Conservation (phyloP, 1,140 invertebrate species). For the Sarcophaga bullata region DNA sequence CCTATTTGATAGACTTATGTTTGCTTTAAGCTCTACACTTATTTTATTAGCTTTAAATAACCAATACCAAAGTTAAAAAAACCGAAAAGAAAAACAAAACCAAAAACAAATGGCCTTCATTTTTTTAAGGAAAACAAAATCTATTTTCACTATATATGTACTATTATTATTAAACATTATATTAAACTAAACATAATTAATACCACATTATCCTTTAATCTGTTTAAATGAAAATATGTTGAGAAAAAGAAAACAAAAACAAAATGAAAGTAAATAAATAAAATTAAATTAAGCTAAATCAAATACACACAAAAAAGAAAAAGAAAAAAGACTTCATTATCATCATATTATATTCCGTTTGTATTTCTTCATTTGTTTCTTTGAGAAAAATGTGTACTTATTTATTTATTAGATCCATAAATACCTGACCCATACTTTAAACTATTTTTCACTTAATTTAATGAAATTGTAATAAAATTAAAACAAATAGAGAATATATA, state of each 20-base stretch:
- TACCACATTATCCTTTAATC: neutral
- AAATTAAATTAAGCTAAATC: neutral
- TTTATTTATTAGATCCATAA: too few species aligned
- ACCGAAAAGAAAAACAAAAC: neutral
- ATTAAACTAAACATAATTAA: neutral
- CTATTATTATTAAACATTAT: neutral
- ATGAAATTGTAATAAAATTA: neutral
- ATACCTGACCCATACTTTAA: too few species aligned
- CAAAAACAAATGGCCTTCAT: conserved; percentile 34
- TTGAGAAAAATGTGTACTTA: too few species aligned
- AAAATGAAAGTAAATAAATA: neutral
- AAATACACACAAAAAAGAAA: conserved; percentile 5
- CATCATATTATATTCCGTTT: too few species aligned
- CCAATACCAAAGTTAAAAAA: conserved; percentile 17
- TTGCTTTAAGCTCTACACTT: conserved; percentile 29
- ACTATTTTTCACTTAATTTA: neutral
- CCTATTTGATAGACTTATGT: neutral
- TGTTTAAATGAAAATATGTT: conserved; percentile 32
- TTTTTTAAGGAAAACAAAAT: conserved; percentile 35
- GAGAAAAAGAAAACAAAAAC: too few species aligned
- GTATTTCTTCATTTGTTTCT: too few species aligned
- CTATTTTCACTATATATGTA: neutral
- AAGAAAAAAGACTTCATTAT: conserved; percentile 2
- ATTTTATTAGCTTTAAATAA: conserved; percentile 14
- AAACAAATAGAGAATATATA: neutral